Base-by-base conservation (phyloP, 2,888 invertebrate genomes). In the Tupiocoris notatus region DNA sequence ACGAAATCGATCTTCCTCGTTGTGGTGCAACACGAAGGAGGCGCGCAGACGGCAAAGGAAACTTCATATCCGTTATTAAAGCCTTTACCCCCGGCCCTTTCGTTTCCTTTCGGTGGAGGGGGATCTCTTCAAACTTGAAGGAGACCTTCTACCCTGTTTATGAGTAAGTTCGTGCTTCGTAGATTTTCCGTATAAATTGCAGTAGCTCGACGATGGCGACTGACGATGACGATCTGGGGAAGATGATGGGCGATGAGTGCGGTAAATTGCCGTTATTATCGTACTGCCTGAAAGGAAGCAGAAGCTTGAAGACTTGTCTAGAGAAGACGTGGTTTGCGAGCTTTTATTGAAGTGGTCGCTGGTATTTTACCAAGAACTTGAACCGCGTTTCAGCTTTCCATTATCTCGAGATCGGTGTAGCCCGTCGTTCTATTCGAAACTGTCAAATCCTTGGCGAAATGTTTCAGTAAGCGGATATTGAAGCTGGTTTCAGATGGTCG, bases 31-130 rank as follows among this genome's bases (percentile, higher is more conserved):
- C 39, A 39, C 39, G 56, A 56, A 39, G 20, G 66, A 3, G 39
- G 39, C 39, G 39, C 39, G 39, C 39, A 39, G 66, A 64, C 23
- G 12, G 17, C 65, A 12, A 66, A 67, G 67, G 67, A 67, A 67
- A 67, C 67, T 67, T 67, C 67, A 67, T 57, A 67, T 54, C 39
- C 57, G 66, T 54, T 66, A 67, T 67, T 57, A 67, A 22, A 22
- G 22, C 67, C 57, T 21, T 56, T 39, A 39, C 39, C 39, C 39
- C 12, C 39, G 12, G 6, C 12, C 12, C 39, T 12, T 39, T 39
- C 39, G 6, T 39, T 39, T 12, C 39, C 39, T 12, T 3, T 39
- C 39, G 39, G 39, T 39, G 39, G 39, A 12, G 12, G 39, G 39
- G 39, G 39, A 39, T 39, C 39, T 39, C 39, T 39, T 39, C 39